Conservation (phyloP, 2,113 vertebrate genomes). For the Menidia beryllina region DNA sequence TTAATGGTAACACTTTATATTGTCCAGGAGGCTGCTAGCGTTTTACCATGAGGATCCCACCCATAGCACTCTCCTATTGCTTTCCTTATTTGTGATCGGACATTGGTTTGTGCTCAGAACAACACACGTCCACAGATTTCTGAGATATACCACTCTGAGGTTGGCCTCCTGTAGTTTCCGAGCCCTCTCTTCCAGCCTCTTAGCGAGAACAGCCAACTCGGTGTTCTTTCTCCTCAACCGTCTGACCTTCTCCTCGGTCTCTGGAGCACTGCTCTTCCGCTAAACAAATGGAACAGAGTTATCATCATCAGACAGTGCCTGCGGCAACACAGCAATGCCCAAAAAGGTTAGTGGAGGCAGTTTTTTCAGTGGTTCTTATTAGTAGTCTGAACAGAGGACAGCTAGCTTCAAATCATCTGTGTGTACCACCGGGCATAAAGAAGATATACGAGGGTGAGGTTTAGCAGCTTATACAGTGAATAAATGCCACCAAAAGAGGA, state of each 20-base stretch:
- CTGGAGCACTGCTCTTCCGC: constrained; percentile 94
- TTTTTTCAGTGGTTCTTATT: constrained; percentile 9
- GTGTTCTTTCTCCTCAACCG: constrained; percentile 95
- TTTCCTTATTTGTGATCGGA: constrained; percentile 21
- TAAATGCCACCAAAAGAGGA: background rate
- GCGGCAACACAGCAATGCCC: constrained; percentile 20
- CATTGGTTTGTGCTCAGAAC: constrained; percentile 26
- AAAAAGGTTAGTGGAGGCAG: constrained; percentile 2
- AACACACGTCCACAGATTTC: constrained; percentile 1
- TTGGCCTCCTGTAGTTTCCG: constrained; percentile 97
- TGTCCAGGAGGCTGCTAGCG: constrained; percentile 9
- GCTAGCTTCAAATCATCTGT: background rate
- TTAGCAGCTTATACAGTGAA: constrained; percentile 10
- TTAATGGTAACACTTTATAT: constrained; percentile 17
- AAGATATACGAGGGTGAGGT: background rate
- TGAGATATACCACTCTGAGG: constrained; percentile 87
- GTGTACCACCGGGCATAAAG: background rate
- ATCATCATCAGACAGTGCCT: constrained; percentile 36
- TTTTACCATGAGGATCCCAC: constrained; percentile 36
- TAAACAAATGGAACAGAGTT: constrained; percentile 66
- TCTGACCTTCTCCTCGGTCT: constrained; percentile 97
- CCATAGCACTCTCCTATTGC: constrained; percentile 34
- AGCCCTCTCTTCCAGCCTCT: constrained; percentile 95
- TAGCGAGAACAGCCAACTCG: constrained; percentile 94
- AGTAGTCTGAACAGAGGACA: background rate